A percentile compares a stretch with the other conserved stretches of the same genome.
phyloP scores from a whole-genome alignment of 2,797 vertebrate species.

The Acrossocheilus wenchowensis region DNA sequence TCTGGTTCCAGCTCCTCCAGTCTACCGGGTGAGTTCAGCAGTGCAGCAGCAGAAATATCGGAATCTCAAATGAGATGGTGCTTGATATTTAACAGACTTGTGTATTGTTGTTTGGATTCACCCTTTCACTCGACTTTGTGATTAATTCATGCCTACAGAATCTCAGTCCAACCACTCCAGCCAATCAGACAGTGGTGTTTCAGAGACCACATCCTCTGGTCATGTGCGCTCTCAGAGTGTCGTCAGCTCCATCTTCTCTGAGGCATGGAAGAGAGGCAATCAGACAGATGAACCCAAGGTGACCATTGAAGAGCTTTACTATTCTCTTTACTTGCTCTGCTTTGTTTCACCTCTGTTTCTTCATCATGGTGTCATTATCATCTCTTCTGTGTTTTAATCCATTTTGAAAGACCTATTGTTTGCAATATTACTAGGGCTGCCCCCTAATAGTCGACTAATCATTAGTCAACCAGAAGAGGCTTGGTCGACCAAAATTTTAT shows the following conservation, averaged over 20 bases:
- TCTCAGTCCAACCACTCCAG: conserved; percentile 96
- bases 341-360: conserved; percentile 30
- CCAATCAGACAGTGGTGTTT: conserved; percentile 96
- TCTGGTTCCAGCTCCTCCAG: conserved; percentile 97
- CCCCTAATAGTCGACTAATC: too few relatives aligned
- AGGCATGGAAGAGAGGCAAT: conserved; percentile 96
- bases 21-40: conserved; percentile 86
- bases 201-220: conserved; percentile 88
- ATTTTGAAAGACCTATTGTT: not conserved
- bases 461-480: too few relatives aligned
- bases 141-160: conserved; percentile 65
- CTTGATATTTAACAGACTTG: not conserved
- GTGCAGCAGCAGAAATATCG: not conserved
- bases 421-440: not conserved
- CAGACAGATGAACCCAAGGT: conserved; percentile 92
- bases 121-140: not conserved
- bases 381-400: not conserved
- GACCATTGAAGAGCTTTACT: conserved; percentile 1
- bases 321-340: not conserved
- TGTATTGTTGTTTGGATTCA: not conserved
- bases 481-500: too few relatives aligned
- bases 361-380: conserved; percentile 9
- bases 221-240: conserved; percentile 93
- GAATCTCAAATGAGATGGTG: not conserved
- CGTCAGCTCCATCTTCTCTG: conserved; percentile 97